phyloP scores from a whole-genome alignment of 2,113 vertebrate genomes.

The Ifrita kowaldi region DNA sequence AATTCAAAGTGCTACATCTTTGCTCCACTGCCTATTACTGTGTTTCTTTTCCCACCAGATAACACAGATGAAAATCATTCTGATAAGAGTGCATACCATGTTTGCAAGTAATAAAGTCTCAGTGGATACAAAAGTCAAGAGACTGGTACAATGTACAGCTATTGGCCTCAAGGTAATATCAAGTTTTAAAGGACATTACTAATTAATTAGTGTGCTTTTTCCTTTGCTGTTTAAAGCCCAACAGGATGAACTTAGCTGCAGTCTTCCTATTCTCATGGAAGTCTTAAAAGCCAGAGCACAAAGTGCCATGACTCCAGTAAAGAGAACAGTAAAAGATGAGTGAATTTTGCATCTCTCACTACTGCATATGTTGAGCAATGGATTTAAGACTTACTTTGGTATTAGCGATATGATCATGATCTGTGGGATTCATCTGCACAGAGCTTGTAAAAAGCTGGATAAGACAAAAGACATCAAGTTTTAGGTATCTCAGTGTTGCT shows the following conservation, averaged over 20 bases:
- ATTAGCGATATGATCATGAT: conserved; percentile 78
- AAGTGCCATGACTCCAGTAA: not conserved
- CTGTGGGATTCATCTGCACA: conserved; percentile 81
- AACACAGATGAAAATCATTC: not conserved
- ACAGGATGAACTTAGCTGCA: not conserved
- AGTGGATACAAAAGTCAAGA: not conserved
- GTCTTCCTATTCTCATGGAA: not conserved
- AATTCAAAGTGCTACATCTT: not conserved
- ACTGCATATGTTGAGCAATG: conserved; percentile 26
- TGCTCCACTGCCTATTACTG: not conserved
- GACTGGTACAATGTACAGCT: not conserved
- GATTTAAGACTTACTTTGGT: conserved; percentile 79
- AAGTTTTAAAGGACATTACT: not conserved
- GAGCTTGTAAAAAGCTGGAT: conserved; percentile 81
- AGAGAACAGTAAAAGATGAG: not conserved
- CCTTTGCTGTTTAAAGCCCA: not conserved
- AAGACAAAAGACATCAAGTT: conserved; percentile 72
- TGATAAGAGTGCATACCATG: not conserved
- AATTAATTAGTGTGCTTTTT: not conserved
- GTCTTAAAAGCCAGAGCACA: not conserved
- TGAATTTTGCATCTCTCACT: not conserved
- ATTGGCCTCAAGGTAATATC: not conserved
- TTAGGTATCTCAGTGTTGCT: conserved; percentile 3
- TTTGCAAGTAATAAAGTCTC: not conserved
- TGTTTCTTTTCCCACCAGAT: not conserved